Conservation (phyloP, 2,888 invertebrate species). For the Lithosia quadra region DNA sequence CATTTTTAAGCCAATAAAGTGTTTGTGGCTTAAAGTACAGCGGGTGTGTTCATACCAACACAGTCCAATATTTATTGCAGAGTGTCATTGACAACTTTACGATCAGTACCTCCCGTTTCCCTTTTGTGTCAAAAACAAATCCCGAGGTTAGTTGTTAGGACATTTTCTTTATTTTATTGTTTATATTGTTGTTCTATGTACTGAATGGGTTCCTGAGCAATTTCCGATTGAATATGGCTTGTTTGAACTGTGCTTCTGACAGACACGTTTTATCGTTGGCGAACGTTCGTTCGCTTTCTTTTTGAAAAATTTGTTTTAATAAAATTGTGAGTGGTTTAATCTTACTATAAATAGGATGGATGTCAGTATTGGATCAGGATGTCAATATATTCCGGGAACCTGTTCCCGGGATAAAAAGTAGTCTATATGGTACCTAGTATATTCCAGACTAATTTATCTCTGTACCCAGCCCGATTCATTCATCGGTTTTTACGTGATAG, state of each 20-base stretch:
- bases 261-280: constrained; percentile 22
- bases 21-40: constrained; percentile 20
- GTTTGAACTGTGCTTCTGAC: constrained; percentile 41
- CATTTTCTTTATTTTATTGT: constrained; percentile 59
- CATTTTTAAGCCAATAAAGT: constrained; percentile 30
- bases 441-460: too few species aligned
- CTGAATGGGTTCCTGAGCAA: constrained; percentile 45
- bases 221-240: constrained; percentile 46
- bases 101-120: constrained; percentile 48
- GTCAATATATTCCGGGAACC: too few species aligned
- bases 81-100: constrained; percentile 65
- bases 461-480: too few species aligned
- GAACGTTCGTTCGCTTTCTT: background rate
- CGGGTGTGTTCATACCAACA: constrained; percentile 33
- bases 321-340: background rate
- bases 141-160: constrained; percentile 54
- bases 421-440: too few species aligned
- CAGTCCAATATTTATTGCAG: constrained; percentile 59
- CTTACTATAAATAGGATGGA: background rate
- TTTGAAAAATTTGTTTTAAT: background rate
- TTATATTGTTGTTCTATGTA: constrained; percentile 51
- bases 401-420: too few species aligned
- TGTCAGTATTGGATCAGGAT: too few species aligned
- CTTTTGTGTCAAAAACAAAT: constrained; percentile 58
- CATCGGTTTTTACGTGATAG: too few species aligned